Base-by-base conservation (phyloP, 2,888 invertebrate genomes). In the Dryococelus australis region DNA sequence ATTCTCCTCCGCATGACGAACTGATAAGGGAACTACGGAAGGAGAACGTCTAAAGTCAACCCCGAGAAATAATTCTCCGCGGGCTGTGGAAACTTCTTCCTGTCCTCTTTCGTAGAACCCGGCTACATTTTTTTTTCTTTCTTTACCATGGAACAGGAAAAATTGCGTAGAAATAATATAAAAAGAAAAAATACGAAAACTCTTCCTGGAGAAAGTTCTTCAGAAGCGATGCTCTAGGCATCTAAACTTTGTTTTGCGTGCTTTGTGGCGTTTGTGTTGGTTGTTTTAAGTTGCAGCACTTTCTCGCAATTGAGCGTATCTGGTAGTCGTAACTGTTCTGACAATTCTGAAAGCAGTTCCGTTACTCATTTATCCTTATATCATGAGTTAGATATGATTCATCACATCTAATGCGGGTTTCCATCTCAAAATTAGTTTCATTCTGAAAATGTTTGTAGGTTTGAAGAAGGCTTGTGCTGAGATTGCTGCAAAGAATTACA, bases 21-120 rank as follows among this genome's bases (percentile, higher is more conserved):
- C 65, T 65, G 65, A 65, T 65, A 65, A 65, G 65, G 65, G 10
- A 65, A 65, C 65, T 20, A 24, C 65, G 65, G 13, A 16, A 65
- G 65, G 65, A 16, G 65, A 65, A 65, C 65, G 65, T 65, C 65
- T 65, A 65, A n/a, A n/a, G 65, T 65, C 65, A 65, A 65, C 65
- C 65, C 65, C 16, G 24, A 65, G 65, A 65, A 65, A 65, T 65
- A 65, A 65, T 65, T 65, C 16, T 65, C 65, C 65, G 10, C 65
- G 65, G 65, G 65, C 65, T 65, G 65, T 65, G 24, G 10, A 24
- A 65, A 65, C 65, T 65, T 65, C 20, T 47, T 47, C 65, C 65
- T 65, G 65, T 65, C 24, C 10, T 24, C 65, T 9, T 65, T 65
- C 20, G 65, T 5, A n/a, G n/a, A 65, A 65, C 20, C 65, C 24